Evolutionary conservation across 2,888 invertebrate genomes (phyloP).

Genomic region (Tribolium freemani): DNA sequence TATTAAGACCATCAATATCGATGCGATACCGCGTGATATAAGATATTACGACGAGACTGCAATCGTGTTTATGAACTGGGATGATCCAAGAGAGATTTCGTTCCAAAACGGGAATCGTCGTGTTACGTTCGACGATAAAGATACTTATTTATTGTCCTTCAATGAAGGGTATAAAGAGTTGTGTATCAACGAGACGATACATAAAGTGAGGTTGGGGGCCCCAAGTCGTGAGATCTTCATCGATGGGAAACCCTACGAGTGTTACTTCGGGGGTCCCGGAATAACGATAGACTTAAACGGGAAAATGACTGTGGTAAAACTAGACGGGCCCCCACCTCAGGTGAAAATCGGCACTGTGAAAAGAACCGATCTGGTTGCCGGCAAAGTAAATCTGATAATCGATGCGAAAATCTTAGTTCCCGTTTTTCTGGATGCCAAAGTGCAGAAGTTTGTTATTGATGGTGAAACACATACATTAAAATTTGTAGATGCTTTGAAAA

Average conservation of each 20-base stretch:
- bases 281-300: constrained; percentile 85
- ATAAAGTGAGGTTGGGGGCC: constrained; percentile 89
- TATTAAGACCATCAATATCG: constrained; percentile 86
- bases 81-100: constrained; percentile 87
- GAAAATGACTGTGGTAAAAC: constrained; percentile 81
- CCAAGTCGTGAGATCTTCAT: constrained; percentile 93
- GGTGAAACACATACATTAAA: constrained; percentile 81
- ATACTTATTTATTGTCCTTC: constrained; percentile 74
- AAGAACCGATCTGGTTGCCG: constrained; percentile 86
- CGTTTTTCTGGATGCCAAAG: constrained; percentile 86
- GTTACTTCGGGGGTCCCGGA: constrained; percentile 92
- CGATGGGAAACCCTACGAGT: constrained; percentile 90
- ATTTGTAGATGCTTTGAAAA: constrained; percentile 83
- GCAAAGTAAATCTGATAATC: constrained; percentile 87
- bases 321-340: constrained; percentile 94
- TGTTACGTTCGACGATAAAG: constrained; percentile 83
- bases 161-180: constrained; percentile 83
- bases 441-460: constrained; percentile 83
- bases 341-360: constrained; percentile 88
- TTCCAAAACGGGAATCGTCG: constrained; percentile 85
- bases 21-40: constrained; percentile 84
- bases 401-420: constrained; percentile 85
- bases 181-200: constrained; percentile 79
- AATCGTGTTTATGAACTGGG: constrained; percentile 87
- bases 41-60: constrained; percentile 89